Conservation (phyloP, 2,113 vertebrate genomes). For the Seriola aureovittata region DNA sequence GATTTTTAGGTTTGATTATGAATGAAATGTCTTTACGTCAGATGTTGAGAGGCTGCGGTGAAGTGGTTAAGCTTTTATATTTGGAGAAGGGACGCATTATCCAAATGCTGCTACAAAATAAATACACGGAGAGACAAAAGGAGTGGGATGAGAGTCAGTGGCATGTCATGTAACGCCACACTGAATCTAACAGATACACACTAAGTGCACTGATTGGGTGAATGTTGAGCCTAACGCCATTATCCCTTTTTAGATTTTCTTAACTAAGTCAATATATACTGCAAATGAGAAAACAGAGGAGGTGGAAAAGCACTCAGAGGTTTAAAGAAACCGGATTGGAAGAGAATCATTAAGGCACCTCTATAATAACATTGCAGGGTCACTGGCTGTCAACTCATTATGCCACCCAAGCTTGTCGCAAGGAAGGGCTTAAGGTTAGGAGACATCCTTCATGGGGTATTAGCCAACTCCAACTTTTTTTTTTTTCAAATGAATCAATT, state of each 20-base stretch:
- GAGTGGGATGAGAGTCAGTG: background rate
- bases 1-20: conserved; percentile 13
- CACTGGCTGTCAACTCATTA: background rate
- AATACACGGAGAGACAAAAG: background rate
- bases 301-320: background rate
- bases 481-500: background rate
- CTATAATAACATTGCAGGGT: background rate
- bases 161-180: background rate
- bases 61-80: background rate
- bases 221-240: background rate
- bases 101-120: background rate
- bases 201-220: background rate
- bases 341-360: background rate
- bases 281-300: background rate
- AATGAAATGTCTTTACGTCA: background rate
- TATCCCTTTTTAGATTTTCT: background rate
- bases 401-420: background rate
- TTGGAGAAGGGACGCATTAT: background rate
- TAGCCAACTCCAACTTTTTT: background rate
- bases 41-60: background rate
- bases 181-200: background rate
- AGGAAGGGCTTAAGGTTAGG: no score
- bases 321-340: background rate
- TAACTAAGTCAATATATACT: background rate
- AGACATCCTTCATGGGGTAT: background rate